Evolutionary conservation across 2,113 vertebrate genomes (phyloP).

Genomic region (Himantopus leucocephalus): DNA sequence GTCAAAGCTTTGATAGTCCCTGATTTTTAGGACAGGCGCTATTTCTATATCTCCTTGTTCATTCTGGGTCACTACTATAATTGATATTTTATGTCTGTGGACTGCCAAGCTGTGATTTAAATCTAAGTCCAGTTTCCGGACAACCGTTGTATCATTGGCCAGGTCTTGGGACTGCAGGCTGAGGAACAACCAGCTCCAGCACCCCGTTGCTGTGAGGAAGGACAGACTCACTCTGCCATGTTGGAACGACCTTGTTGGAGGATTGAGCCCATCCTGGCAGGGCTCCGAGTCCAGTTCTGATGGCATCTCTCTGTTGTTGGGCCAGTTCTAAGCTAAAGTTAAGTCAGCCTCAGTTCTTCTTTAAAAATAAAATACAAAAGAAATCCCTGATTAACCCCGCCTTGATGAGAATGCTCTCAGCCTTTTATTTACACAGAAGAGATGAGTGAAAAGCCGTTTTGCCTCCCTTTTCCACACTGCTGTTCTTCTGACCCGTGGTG

Average conservation of each 20-base stretch:
- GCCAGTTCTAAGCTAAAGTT: not conserved
- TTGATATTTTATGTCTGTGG: not conserved
- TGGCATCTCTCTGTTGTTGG: not conserved
- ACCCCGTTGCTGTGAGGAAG: not conserved
- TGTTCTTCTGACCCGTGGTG: not conserved
- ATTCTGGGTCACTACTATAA: not conserved
- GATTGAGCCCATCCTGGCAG: not conserved
- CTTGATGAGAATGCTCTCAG: not conserved
- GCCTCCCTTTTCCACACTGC: not conserved
- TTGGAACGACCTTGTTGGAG: fast-evolving
- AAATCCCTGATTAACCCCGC: not conserved
- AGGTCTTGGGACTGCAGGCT: fast-evolving
- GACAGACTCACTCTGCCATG: not conserved
- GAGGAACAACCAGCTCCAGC: not conserved
- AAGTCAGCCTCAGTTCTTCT: not conserved
- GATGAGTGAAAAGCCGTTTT: not conserved
- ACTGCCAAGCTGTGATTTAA: not conserved
- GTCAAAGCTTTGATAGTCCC: not conserved
- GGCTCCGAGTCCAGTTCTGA: not conserved
- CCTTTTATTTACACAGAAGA: not conserved
- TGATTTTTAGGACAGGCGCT: not conserved
- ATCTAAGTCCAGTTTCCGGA: not conserved
- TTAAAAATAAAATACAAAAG: not conserved
- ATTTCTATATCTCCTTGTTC: not conserved
- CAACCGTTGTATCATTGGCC: not conserved